Base-by-base conservation (phyloP, 2,113 vertebrate genomes). In the Phoxinus phoxinus region DNA sequence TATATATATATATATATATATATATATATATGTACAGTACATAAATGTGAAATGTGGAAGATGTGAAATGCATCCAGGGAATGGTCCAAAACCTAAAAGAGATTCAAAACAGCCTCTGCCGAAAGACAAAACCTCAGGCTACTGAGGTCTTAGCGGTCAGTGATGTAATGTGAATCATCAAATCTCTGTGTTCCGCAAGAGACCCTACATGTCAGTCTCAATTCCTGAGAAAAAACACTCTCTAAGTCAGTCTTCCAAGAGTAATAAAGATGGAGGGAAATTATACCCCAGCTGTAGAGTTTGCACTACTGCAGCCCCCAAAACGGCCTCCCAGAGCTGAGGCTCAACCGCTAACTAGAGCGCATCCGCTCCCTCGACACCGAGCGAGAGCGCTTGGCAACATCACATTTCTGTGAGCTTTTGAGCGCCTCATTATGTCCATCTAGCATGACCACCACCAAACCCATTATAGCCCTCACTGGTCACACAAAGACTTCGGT, bases 221-320 rank as follows among this genome's bases (percentile, higher is more conserved):
- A 81, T 72, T 84, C 83, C 72, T 85, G 72, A 86, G 78, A 85
- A 89, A 85, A 69, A 80, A 32, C 53, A 23, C 53, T 56, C 19
- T 56, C 53, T 21, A 63, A 13, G 25, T 79, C 65, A 69, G 75
- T 25, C 46, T 72, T 89, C 83, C 58, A 85, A 81, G 32, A 75
- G 91, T 88, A 92, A 82, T 89, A 72, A 93, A 89, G 46, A 84
- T 75, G 85, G 88, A 80, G 65, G 87, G 81, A 91, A 93, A 93
- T 93, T 91, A 93, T 86, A 93, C 91, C 89, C 85, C 92, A 90
- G 81, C 83, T 69, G 53, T 84, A 85, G 83, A 73, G 84, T 85
- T 17, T 51, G 56, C 61, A 58, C 73, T 83, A 74, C 44, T 69
- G 74, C n/a, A 35, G 63, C 82, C 71, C 81, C 69, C 35, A 93